Evolutionary conservation across 1,140 invertebrate species (phyloP).

Genomic region (Drosophila biarmipes): DNA sequence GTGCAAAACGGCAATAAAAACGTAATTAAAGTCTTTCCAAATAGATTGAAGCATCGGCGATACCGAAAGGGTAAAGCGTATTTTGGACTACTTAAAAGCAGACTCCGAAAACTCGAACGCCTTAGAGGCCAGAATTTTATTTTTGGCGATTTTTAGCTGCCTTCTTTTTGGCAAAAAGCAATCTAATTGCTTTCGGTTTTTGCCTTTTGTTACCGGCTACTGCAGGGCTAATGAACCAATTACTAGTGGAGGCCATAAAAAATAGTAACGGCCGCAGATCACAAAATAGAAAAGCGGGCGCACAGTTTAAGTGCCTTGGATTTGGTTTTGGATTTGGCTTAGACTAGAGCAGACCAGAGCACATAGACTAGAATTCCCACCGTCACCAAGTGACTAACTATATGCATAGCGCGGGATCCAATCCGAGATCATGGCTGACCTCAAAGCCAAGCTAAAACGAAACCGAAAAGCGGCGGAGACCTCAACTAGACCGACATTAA

Average conservation of each 20-base stretch:
- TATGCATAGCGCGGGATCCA: slow-evolving; percentile 47
- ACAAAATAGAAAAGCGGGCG: slow-evolving; percentile 31
- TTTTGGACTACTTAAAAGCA: slow-evolving; percentile 43
- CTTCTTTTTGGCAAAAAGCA: slow-evolving; percentile 28
- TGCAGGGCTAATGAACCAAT: slow-evolving; percentile 78
- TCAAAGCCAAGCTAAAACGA: slow-evolving; percentile 65
- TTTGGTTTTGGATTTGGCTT: not conserved
- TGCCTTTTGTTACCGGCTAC: slow-evolving; percentile 40
- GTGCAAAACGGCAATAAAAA: slow-evolving; percentile 8
- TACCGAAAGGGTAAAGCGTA: not conserved
- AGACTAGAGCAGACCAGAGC: slow-evolving; percentile 39
- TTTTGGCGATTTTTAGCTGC: not conserved
- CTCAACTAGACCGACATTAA: slow-evolving; percentile 53
- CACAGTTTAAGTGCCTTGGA: slow-evolving; percentile 43
- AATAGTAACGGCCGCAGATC: slow-evolving; percentile 51
- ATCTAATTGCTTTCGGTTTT: slow-evolving; percentile 51
- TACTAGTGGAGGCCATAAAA: slow-evolving; percentile 72
- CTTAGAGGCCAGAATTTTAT: slow-evolving; percentile 13
- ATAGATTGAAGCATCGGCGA: not conserved
- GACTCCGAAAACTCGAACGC: slow-evolving; percentile 38
- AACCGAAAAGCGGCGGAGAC: slow-evolving; percentile 49
- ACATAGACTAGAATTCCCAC: slow-evolving; percentile 63
- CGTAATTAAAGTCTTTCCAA: slow-evolving; percentile 11
- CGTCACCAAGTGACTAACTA: slow-evolving; percentile 54
- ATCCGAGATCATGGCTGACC: slow-evolving; percentile 70